Percentiles rank a stretch among this genome's conserved stretches.
These are phyloP conservation scores for Hyaena hyaena DNA, from an alignment of 2,113 vertebrate species.

Conservation along the genomic window DNA sequence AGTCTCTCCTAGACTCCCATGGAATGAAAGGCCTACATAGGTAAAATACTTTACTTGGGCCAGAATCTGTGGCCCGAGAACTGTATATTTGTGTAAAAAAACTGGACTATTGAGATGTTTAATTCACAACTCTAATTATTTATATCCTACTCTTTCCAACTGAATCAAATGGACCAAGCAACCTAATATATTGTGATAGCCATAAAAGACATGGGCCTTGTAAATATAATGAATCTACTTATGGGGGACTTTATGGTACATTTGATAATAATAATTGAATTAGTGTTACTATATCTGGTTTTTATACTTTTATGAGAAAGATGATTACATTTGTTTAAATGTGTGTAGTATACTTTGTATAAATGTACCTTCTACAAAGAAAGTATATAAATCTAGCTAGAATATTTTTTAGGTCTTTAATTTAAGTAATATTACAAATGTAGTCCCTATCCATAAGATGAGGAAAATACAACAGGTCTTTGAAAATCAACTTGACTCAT, in stretches of 20 bases:
- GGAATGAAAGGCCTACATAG: background rate
- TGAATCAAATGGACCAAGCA: background rate
- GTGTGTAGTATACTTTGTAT: background rate
- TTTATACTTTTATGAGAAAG: background rate
- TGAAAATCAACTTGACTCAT: constrained; percentile 65
- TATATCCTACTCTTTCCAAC: background rate
- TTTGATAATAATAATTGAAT: constrained; percentile 31
- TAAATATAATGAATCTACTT: background rate
- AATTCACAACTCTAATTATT: background rate
- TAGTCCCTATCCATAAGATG: background rate
- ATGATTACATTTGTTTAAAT: background rate
- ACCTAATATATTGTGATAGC: background rate
- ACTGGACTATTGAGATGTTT: background rate
- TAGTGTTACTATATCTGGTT: background rate
- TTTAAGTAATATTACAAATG: background rate
- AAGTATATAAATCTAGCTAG: background rate
- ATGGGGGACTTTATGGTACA: background rate
- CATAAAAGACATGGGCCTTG: background rate
- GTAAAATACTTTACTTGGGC: background rate
- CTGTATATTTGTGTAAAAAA: background rate
- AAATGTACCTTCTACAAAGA: background rate
- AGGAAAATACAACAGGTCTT: constrained; percentile 58
- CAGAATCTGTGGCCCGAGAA: background rate
- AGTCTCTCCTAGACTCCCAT: background rate
- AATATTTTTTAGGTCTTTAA: background rate